Base-by-base conservation (phyloP, 2,113 vertebrate genomes). In the Naja naja region DNA sequence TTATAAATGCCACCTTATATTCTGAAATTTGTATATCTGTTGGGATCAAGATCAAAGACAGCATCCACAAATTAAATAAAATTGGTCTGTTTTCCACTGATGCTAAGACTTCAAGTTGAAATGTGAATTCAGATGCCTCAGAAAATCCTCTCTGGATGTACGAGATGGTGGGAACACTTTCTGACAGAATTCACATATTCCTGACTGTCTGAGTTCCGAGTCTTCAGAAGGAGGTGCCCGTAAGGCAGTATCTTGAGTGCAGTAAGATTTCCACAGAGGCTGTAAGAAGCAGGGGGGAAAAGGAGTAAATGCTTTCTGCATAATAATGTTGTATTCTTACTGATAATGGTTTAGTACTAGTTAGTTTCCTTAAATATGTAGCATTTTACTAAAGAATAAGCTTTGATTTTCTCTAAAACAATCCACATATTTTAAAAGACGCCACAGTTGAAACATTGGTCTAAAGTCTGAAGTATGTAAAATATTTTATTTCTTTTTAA, bases 101-200 rank as follows among this genome's bases (percentile, higher is more conserved):
- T 97, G 94, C 97, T 97, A 98, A 95, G 97, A 97, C 95, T 98
- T 97, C 94, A 96, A 97, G 96, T 98, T 98, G 97, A 98, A 99
- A 98, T 99, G 99, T 96, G 97, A 98, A 98, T 99, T 99, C 96
- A 99, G 99, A 98, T 99, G 99, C 97, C 98, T 98, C 95, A 98
- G 98, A 98, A 99, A 99, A 95, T 98, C 98, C 92, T 96, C 97
- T 93, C 95, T 98, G 94, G 98, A 97, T 95, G 96, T 98, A 97
- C 95, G 95, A 94, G 98, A 98, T 96, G 97, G 97, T 96, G 98
- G 99, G 97, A 99, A 98, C 97, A 98, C 97, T 96, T 98, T 97
- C 69, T 98, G 96, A 98, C 99, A 99, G 98, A 99, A 99, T 97
- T 98, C 98, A 97, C 99, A 99, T 96, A 98, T 97, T 96, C 97